Base-by-base conservation (phyloP, 2,113 vertebrate genomes). In the Phalacrocorax carbo region DNA sequence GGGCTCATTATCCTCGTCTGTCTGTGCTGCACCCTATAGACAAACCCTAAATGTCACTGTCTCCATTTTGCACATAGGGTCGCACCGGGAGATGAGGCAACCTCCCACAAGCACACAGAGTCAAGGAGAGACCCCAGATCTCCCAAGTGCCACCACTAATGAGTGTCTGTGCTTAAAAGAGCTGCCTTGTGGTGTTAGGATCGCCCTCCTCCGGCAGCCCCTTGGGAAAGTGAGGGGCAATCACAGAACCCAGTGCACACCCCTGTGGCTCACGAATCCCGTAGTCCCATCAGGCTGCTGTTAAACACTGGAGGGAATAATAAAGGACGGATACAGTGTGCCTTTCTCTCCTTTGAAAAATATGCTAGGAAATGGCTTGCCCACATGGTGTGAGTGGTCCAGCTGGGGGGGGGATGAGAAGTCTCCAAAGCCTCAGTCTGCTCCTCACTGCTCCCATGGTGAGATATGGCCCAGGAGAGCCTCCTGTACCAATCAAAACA, bases 231-330 rank as follows among this genome's bases (percentile, higher is more conserved):
- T 1, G 2, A 48, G 36, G 48, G 5, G 26, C 1, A 5, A 44
- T 55, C 1, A 0, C 79, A 80, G 52, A 92, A 17, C 8, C 40
- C 42, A 57, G 1, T 0, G 0, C 1, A 11, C 48, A 60, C 4
- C 15, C 40, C 68, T 82, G 58, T 5, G 2, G 26, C 40, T 82
- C n/a, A 6, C 4, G 0, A 0, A 0, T 72, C 54, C 76, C 54
- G 77, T 40, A 65, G 44, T 44, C 46, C 64, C 72, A 19, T 21
- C 44, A 30, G 27, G 5, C 55, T 87, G 77, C 0, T 0, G 26
- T 57, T 64, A 76, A 79, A 61, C 0, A 1, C 36, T 30, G 14
- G 34, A 72, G 40, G 12, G 12, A 36, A 19, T 32, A 30, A 40
- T 25, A 44, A 69, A 55, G 12, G 46, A 38, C 40, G 44, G 27